Evolutionary conservation across 2,888 invertebrate species (phyloP).

Genomic region (Drosophila kanekoi): DNA sequence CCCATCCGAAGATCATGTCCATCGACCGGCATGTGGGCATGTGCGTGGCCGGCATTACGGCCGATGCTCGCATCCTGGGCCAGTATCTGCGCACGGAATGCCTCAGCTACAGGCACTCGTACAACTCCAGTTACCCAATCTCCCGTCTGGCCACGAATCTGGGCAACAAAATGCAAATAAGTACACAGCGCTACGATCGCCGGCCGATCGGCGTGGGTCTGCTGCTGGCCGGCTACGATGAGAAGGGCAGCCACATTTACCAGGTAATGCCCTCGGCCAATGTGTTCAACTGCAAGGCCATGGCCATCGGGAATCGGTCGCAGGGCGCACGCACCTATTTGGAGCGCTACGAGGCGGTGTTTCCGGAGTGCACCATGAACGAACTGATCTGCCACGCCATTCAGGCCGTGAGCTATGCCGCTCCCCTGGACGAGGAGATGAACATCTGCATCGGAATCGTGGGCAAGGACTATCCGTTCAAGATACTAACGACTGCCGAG

Average conservation of each 20-base stretch:
- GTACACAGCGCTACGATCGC: conserved; percentile 98
- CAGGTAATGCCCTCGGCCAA: conserved; percentile 99
- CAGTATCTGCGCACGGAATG: conserved; percentile 98
- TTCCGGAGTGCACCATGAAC: conserved; percentile 89
- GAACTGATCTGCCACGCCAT: conserved; percentile 97
- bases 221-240: conserved; percentile 97
- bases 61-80: conserved; percentile 97
- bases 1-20: conserved; percentile 98
- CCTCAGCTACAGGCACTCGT: conserved; percentile 95
- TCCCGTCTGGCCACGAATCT: conserved; percentile 93
- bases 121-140: conserved; percentile 93
- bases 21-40: conserved; percentile 98
- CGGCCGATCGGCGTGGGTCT: conserved; percentile 99
- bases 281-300: conserved; percentile 98
- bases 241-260: conserved; percentile 96
- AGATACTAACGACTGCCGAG: conserved; percentile 91
- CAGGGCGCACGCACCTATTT: conserved; percentile 99
- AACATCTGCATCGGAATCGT: conserved; percentile 95
- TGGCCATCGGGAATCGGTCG: conserved; percentile 99
- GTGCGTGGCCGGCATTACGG: conserved; percentile 98
- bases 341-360: conserved; percentile 93
- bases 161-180: conserved; percentile 97
- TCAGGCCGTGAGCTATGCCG: conserved; percentile 95
- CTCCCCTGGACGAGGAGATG: conserved; percentile 94
- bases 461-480: conserved; percentile 92